Evolutionary conservation across 2,113 vertebrate genomes (phyloP), one percentile per base, ranked within the genome.

Genomic region (Athene noctua): DNA sequence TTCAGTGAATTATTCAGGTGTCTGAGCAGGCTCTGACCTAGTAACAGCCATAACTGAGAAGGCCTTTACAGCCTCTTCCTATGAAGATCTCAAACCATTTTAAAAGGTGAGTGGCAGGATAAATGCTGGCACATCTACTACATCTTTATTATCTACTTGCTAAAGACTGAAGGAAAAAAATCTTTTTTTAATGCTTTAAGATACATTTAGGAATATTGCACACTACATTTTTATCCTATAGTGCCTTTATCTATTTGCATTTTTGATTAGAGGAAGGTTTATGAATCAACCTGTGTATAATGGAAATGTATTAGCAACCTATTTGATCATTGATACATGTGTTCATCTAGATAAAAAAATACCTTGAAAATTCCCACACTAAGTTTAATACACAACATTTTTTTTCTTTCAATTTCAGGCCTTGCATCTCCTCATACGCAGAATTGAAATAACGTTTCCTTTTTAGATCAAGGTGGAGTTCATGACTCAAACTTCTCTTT

Each of bases 1-100:
- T 79, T 71, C 26, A 58, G 6, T 0, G 0, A 3, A 14, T 21
- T 4, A 22, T 57, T 38, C 36, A 65, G 26, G 26, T 9, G 14
- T 26, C n/a, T 34, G 10, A 73, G 19, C 25, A 62, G 58, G 46
- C 34, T 77, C 22, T 89, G 42, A 32, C 19, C 23, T 38, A 34
- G n/a, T 15, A 81, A 71, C 16, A 49, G 22, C 14, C 32, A 20
- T 44, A 61, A 32, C 10, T 12, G 8, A 55, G 26, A 47, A 66
- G 15, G 20, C 32, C 26, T 91, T 84, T 51, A 27, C n/a, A 72
- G 13, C 13, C 27, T 42, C 11, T 47, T 80, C 36, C 42, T 47
- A 4, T 26, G 13, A 78, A n/a, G 4, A 49, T 38, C 32, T 58
- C 15, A 49, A 52, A 86, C 49, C 7, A 32, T 38, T 73, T 88